A percentile compares a stretch with the other conserved stretches of the same genome.
Evolutionary conservation across 2,113 vertebrate genomes (phyloP).

Genomic region (Cyprichromis sp.): DNA sequence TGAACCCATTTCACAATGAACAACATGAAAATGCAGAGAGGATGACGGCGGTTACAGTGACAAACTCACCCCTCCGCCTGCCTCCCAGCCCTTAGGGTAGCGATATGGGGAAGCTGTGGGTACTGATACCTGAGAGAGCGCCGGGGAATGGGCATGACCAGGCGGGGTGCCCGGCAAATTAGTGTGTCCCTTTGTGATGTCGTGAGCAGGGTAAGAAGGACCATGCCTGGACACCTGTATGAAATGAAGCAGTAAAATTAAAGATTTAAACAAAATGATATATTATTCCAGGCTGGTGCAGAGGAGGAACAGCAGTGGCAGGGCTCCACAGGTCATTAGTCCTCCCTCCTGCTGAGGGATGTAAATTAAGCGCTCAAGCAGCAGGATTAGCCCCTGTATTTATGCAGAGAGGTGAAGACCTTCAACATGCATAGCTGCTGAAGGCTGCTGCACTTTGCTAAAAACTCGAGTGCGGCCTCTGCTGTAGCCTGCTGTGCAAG

Average conservation of each 20-base stretch:
- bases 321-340: conserved; percentile 32
- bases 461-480: background rate
- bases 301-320: background rate
- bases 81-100: conserved; percentile 73
- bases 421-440: background rate
- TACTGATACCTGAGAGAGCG: conserved; percentile 90
- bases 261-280: background rate
- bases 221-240: conserved; percentile 86
- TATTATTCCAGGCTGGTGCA: background rate
- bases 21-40: conserved; percentile 1
- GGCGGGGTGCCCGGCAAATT: conserved; percentile 88
- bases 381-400: conserved; percentile 14
- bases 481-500: background rate
- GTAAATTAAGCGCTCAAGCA: conserved; percentile 25
- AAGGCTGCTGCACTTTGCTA: background rate
- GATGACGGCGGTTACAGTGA: background rate
- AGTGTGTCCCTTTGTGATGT: conserved; percentile 93
- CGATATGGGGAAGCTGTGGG: conserved; percentile 66
- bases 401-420: conserved; percentile 29
- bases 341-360: conserved; percentile 23
- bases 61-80: conserved; percentile 69
- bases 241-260: background rate
- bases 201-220: conserved; percentile 85
- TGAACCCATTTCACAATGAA: background rate
- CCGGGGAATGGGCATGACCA: conserved; percentile 88